A percentile compares a stretch with the other conserved stretches of the same genome.
Evolutionary conservation across 2,888 invertebrate genomes (phyloP).

Genomic region (Barypeithes pellucidus): DNA sequence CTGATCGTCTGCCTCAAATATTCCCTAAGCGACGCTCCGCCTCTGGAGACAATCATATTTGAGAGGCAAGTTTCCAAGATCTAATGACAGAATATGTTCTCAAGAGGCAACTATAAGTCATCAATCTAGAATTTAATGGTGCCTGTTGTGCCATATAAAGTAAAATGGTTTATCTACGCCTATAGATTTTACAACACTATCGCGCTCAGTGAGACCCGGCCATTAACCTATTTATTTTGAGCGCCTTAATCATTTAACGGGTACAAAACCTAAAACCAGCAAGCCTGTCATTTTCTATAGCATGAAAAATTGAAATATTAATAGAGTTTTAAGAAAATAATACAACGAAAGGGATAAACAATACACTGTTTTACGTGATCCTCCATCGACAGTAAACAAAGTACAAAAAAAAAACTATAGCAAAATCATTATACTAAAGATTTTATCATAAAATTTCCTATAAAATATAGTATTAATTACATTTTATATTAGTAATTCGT

Average conservation of each 20-base stretch:
- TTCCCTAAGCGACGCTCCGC: too few species aligned
- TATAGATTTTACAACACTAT: constrained; percentile 25
- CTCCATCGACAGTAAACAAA: too few species aligned
- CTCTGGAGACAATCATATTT: constrained; percentile 10
- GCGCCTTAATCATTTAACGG: constrained; percentile 2
- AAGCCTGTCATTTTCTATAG: background rate
- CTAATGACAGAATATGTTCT: constrained; percentile 47
- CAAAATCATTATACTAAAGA: too few species aligned
- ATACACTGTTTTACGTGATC: too few species aligned
- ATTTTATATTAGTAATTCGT: too few species aligned
- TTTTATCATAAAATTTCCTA: too few species aligned
- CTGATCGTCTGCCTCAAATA: too few species aligned
- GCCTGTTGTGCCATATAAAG: constrained; percentile 35
- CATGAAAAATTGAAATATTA: background rate
- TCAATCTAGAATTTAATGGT: constrained; percentile 43
- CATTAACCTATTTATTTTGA: constrained; percentile 18
- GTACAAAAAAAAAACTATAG: too few species aligned
- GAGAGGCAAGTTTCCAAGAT: constrained; percentile 32
- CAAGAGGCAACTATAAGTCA: constrained; percentile 41
- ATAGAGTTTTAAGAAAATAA: background rate
- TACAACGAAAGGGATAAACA: background rate
- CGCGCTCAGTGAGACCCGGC: background rate
- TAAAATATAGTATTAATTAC: too few species aligned
- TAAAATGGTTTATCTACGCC: constrained; percentile 22
- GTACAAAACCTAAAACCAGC: background rate